Conservation (phyloP, 2,113 vertebrate species). For the Misgurnus mizolepis region DNA sequence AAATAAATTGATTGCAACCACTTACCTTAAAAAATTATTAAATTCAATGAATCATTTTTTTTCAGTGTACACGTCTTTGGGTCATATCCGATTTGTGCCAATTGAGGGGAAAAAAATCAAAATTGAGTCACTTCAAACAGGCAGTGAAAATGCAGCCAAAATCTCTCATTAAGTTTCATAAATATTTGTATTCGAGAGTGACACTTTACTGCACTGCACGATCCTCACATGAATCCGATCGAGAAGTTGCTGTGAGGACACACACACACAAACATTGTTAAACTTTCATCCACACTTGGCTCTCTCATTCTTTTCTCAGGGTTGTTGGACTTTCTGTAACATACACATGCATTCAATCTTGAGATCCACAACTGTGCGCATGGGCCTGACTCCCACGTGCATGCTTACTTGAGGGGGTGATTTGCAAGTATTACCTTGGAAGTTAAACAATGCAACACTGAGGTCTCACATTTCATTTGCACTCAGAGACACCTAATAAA, state of each 20-base stretch:
- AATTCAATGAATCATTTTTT: too few species aligned
- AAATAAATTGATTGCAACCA: too few species aligned
- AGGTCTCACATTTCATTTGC: slow-evolving; percentile 46
- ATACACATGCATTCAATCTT: neutral
- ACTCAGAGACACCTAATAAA: slow-evolving; percentile 40
- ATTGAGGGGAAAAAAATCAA: too few species aligned
- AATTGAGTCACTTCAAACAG: too few species aligned
- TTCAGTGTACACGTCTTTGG: too few species aligned
- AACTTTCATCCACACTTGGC: slow-evolving; percentile 39
- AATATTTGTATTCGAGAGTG: too few species aligned
- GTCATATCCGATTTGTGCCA: too few species aligned
- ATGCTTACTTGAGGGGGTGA: slow-evolving; percentile 45
- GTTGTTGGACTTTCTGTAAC: slow-evolving; percentile 34
- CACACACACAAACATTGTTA: neutral
- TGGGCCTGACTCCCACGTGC: slow-evolving; percentile 43
- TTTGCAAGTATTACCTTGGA: slow-evolving; percentile 51
- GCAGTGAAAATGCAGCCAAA: too few species aligned
- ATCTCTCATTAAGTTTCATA: too few species aligned
- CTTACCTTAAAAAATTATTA: too few species aligned
- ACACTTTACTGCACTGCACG: slow-evolving; percentile 2
- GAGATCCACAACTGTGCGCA: slow-evolving; percentile 23
- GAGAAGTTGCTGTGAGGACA: neutral
- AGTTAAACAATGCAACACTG: slow-evolving; percentile 42
- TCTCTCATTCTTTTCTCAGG: neutral
- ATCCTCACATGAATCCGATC: slow-evolving; percentile 5